Percentiles rank a stretch among this genome's conserved stretches.
Evolutionary conservation across 2,888 invertebrate species (phyloP).

Genomic region (Elgonia sp.): DNA sequence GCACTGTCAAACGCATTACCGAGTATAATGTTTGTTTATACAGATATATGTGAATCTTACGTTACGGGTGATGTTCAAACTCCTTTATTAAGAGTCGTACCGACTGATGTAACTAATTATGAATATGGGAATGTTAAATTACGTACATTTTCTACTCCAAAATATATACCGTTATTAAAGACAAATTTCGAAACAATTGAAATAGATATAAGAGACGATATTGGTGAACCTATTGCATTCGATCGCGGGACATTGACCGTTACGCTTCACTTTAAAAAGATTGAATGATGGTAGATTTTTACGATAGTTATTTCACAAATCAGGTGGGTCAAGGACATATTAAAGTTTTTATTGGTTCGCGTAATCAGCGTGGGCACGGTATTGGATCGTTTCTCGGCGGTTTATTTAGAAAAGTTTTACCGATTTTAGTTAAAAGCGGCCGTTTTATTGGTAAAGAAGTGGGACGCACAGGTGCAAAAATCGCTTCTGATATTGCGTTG

Average conservation of each 20-base stretch:
- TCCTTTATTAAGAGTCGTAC: constrained; percentile 38
- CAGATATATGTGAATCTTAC: constrained; percentile 19
- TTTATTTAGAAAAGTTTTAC: constrained; percentile 1
- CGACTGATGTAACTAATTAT: constrained; percentile 10
- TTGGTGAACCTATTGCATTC: constrained; percentile 55
- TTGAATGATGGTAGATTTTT: neutral
- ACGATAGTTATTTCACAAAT: neutral
- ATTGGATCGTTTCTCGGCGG: constrained; percentile 4
- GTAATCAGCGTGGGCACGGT: constrained; percentile 7
- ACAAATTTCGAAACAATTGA: constrained; percentile 49
- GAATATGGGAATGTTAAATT: constrained; percentile 24
- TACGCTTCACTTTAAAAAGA: constrained; percentile 30
- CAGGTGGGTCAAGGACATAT: neutral
- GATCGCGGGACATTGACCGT: constrained; percentile 37
- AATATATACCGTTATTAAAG: constrained; percentile 52
- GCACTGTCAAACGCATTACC: constrained; percentile 12
- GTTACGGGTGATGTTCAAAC: constrained; percentile 46
- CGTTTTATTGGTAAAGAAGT: neutral
- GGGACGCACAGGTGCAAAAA: neutral
- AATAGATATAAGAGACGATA: constrained; percentile 54
- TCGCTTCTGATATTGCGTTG: neutral
- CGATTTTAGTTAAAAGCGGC: neutral
- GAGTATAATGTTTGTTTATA: constrained; percentile 41
- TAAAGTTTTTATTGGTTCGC: neutral
- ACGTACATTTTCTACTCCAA: constrained; percentile 38